Evolutionary conservation across 2,888 invertebrate genomes (phyloP), one percentile per base, ranked within the genome.

Genomic region (Ichneumoninae sp.): DNA sequence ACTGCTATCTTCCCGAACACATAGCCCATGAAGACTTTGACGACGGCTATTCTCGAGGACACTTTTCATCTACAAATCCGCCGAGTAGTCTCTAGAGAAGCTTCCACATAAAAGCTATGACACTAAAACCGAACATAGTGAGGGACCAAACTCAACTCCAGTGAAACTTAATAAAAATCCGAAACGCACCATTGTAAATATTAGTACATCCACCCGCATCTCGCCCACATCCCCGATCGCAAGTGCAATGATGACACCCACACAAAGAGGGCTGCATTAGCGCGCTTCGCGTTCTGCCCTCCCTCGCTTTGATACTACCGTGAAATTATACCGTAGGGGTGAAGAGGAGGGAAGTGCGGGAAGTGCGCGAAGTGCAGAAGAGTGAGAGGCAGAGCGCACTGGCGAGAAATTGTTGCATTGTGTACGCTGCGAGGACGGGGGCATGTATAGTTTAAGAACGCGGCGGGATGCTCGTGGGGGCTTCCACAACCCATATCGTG

Each of bases 381-480:
- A 44, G 71, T 19, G 47, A 47, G 80, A 57, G 65, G 22, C 13
- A 63, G 44, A 63, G 44, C 57, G 4, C 57, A 26, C 26, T 13
- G 13, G 47, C 50, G 60, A 70, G 52, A 66, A 83, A 83, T 78
- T 47, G 50, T 78, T 63, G 30, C 65, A 26, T 65, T 36, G 74
- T 30, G 63, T 63, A 63, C 26, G 30, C 10, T 13, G 36, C 65
- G 30, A 68, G 52, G 8, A 52, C 60, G 22, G 22, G 44, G 60
- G 66, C 44, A 33, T 66, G 44, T 69, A 60, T 79, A 70, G 75
- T 71, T 80, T 80, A 75, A 76, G 75, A 66, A 66, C 65, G 75
- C 36, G 26, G 30, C 22, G 75, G 54, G 40, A 30, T 66, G 54
- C n/a, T 54, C 68, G 60, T 52, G 36, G 63, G 63, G 54, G 76